These are phyloP conservation scores for Agapetus fuscipes DNA, from an alignment of 2,888 invertebrate genomes.

Conservation along the genomic window DNA sequence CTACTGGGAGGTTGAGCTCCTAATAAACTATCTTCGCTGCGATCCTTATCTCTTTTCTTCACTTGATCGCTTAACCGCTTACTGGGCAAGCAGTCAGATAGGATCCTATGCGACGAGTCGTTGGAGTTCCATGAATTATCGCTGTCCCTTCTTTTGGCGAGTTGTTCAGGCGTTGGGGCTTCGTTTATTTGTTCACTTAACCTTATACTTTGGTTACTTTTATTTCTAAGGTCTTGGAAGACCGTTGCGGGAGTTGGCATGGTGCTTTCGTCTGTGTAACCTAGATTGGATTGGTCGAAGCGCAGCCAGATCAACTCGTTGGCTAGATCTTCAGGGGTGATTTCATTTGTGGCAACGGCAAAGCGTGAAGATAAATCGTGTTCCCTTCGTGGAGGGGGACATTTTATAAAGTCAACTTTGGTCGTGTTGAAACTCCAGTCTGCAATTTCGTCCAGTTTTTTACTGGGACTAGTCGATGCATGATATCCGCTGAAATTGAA, in stretches of 20 bases:
- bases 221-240: conserved; percentile 13
- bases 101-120: conserved; percentile 7
- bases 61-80: conserved; percentile 28
- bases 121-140: conserved; percentile 12
- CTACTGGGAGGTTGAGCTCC: conserved; percentile 23
- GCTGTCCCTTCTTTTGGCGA: conserved; percentile 9
- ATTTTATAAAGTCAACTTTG: conserved; percentile 18
- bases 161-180: not conserved
- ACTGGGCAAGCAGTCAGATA: conserved; percentile 9
- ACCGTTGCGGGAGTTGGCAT: conserved; percentile 1
- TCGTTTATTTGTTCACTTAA: conserved; percentile 6
- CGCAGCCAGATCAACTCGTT: conserved; percentile 41
- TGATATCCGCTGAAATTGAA: not conserved
- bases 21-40: conserved; percentile 25
- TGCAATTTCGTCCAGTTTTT: conserved; percentile 21
- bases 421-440: conserved; percentile 18
- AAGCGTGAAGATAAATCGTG: conserved; percentile 12
- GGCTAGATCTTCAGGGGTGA: conserved; percentile 40
- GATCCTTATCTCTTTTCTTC: conserved; percentile 27
- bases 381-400: conserved; percentile 24
- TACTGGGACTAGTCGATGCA: conserved; percentile 1
- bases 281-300: too few species aligned
- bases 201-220: conserved; percentile 10
- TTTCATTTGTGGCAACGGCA: conserved; percentile 34
- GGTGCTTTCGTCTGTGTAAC: not conserved